These are phyloP conservation scores for Chionomys nivalis DNA, from an alignment of 2,113 vertebrate genomes.

Conservation along the genomic window DNA sequence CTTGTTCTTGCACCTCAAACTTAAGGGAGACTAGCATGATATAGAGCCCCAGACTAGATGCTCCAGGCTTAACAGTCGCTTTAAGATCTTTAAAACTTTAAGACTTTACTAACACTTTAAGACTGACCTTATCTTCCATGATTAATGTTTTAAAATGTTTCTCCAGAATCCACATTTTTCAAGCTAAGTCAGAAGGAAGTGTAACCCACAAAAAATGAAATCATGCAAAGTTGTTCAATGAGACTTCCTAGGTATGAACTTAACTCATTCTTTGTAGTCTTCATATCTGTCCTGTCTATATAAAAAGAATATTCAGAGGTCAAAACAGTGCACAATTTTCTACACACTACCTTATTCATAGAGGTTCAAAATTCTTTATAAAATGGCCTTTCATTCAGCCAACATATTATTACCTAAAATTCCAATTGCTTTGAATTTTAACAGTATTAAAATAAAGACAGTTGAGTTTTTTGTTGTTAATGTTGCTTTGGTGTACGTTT, in stretches of 20 bases:
- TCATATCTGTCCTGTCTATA: not conserved
- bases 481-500: not conserved
- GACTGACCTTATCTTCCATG: not conserved
- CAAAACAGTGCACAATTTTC: constrained; percentile 9
- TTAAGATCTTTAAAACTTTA: not conserved
- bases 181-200: not conserved
- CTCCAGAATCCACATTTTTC: constrained; percentile 8
- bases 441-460: not conserved
- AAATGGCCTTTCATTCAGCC: not conserved
- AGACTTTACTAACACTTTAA: not conserved
- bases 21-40: not conserved
- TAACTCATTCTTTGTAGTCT: not conserved
- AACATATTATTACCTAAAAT: not conserved
- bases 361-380: not conserved
- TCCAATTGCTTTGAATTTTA: not conserved
- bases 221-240: not conserved
- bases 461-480: not conserved
- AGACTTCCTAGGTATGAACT: not conserved
- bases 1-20: not conserved
- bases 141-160: not conserved
- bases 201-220: not conserved
- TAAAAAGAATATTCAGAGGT: constrained; percentile 13
- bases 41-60: not conserved
- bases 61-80: not conserved
- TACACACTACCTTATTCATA: not conserved